Conservation (phyloP, 2,113 vertebrate genomes). For the Oncorhynchus clarkii region DNA sequence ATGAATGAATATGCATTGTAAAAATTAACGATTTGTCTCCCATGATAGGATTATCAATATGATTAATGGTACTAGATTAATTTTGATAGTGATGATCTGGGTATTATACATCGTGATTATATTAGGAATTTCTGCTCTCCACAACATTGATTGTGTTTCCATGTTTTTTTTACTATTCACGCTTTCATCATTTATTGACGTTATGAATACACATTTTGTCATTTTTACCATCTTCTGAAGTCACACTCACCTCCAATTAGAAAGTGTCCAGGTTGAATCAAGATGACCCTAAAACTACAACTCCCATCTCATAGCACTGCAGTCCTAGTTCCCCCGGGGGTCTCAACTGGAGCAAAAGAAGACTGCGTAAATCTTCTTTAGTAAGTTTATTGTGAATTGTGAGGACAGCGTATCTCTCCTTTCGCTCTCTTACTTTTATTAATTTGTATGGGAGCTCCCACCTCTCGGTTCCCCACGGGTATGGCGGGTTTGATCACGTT, state of each 20-base stretch:
- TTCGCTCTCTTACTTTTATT: constrained; percentile 54
- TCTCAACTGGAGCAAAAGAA: constrained; percentile 9
- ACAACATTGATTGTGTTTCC: neutral
- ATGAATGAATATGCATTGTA: neutral
- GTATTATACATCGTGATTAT: neutral
- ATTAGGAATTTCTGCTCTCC: neutral
- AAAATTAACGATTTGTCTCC: no score
- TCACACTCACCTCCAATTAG: neutral
- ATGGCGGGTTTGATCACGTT: constrained; percentile 65
- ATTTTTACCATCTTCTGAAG: neutral
- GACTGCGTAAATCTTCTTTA: constrained; percentile 11
- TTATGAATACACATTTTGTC: neutral
- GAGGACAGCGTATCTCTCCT: constrained; percentile 48
- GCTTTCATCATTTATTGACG: neutral
- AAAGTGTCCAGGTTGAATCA: neutral
- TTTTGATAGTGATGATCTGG: neutral
- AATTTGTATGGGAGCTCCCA: constrained; percentile 71
- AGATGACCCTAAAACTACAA: neutral
- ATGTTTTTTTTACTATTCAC: neutral
- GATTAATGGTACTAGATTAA: neutral
- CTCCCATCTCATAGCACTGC: neutral
- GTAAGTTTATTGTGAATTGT: constrained; percentile 24
- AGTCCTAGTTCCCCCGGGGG: neutral
- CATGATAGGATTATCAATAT: neutral
- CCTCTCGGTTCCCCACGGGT: constrained; percentile 59